These are phyloP conservation scores for Heliconius ethilla DNA, from an alignment of 2,888 invertebrate species.

Conservation along the genomic window DNA sequence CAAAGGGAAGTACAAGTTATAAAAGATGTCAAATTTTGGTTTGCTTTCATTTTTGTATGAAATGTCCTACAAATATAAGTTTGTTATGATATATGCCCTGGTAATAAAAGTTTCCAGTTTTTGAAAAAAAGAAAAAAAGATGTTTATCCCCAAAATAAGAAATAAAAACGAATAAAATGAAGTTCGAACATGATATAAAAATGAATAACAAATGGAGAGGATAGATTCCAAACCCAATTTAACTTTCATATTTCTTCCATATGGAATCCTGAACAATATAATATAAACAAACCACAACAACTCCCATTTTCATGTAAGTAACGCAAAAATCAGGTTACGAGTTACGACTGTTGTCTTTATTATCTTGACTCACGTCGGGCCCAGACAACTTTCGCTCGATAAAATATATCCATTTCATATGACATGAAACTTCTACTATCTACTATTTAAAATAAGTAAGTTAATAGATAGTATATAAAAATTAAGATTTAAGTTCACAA, in stretches of 20 bases:
- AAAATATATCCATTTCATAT: conserved; percentile 7
- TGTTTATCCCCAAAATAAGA: neutral
- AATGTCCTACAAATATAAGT: too few species aligned
- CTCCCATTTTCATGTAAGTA: conserved; percentile 4
- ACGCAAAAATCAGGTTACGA: conserved; percentile 22
- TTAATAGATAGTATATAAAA: neutral
- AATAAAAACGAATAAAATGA: neutral
- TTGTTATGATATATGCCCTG: too few species aligned
- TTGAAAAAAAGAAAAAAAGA: too few species aligned
- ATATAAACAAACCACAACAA: conserved; percentile 17
- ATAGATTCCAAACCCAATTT: neutral
- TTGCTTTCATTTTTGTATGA: too few species aligned
- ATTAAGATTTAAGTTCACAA: neutral
- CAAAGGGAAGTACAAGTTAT: too few species aligned
- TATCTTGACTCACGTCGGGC: neutral
- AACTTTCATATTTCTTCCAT: neutral
- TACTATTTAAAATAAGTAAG: neutral
- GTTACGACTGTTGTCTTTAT: conserved; percentile 24
- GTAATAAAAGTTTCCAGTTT: too few species aligned
- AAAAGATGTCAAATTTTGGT: too few species aligned
- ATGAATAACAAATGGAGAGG: neutral
- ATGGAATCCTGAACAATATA: conserved; percentile 8
- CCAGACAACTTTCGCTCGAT: conserved; percentile 7
- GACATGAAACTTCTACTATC: neutral
- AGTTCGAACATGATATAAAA: neutral